Evolutionary conservation across 2,797 vertebrate genomes (phyloP), one percentile per base, ranked within the genome.

Genomic region (Fistularia tabacaria): DNA sequence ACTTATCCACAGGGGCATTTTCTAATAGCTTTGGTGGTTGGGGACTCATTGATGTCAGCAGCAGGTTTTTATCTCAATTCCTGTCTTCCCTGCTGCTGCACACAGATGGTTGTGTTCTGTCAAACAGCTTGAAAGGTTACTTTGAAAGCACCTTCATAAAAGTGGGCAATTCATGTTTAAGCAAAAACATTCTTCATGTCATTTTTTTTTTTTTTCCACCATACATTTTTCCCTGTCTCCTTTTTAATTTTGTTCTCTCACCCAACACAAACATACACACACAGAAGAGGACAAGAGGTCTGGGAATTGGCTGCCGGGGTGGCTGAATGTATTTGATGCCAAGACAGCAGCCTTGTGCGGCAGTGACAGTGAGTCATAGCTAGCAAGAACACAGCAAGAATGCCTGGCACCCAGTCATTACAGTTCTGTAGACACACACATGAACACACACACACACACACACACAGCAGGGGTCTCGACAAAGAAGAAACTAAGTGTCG

Each of bases 21-120:
- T 77, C 62, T 73, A 73, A 83, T 70, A 59, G 66, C 61, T 69
- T 48, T 14, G 7, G 57, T 79, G 77, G 76, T 44, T 4, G 0
- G 79, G 66, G 84, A 81, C 74, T 72, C 78, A 77, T 81, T 74
- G 76, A 85, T 85, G 82, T 71, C 58, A 66, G 74, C 25, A 38
- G 14, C 55, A 60, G 67, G 80, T 71, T 78, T 81, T 84, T 58
- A 85, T 80, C 77, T 82, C 66, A 41, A 41, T 75, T 77, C 69
- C 75, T 70, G 71, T 77, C 70, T 51, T 66, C 57, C 74, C 77
- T 59, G 74, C 71, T 66, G 68, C 63, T 68, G 59, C 10, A 43
- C 39, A 14, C 80, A 83, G 78, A 83, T 80, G 81, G 74, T 74
- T 62, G 38, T 46, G 49, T 45, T 74, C 47, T 43, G 38, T 62